Base-by-base conservation (phyloP, 2,797 vertebrate species). In the Melanotaenia boesemani region DNA sequence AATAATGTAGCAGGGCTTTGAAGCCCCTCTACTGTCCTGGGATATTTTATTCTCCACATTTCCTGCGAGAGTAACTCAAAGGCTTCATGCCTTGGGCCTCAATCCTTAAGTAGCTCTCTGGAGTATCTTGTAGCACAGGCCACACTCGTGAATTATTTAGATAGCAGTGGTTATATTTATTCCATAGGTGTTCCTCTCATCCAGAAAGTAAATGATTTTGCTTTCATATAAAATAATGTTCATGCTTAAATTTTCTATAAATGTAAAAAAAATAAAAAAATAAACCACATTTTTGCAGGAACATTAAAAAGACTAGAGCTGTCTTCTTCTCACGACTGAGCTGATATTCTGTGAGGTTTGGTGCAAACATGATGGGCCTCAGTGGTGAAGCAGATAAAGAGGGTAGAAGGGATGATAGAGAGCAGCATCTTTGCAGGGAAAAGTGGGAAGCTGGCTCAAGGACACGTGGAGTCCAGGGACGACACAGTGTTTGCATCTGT, bases 1-100 rank as follows among this genome's bases (percentile, higher is more conserved):
- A 91, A 93, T 93, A 88, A 92, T 89, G 83, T 77, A 88, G 79
- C 63, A 78, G 74, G 52, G 72, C 84, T 89, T 89, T 88, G 86
- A 91, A 86, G 83, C 66, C 70, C 44, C 37, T 78, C 62, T 74
- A 59, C 83, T 72, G 83, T 88, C 70, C 74, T 56, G 60, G 52
- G 24, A 78, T 84, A 70, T 66, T 80, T 76, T 79, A 75, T 79
- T 87, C 80, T 85, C 44, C 76, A 82, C 39, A 62, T 76, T 82
- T 89, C 84, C 80, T 81, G 54, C 52, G 77, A 74, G 80, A 85
- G 80, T 73, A 78, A 81, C 88, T 84, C 74, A 82, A 72, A 88
- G 78, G 78, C 78, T 86, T 62, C 71, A 59, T 72, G 74, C 87
- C 86, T 74, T 57, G 76, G 77, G 86, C 79, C 62, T 74, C 59